These are phyloP conservation scores for Ciconia nigra DNA, from an alignment of 2,797 vertebrate species.

Conservation along the genomic window DNA sequence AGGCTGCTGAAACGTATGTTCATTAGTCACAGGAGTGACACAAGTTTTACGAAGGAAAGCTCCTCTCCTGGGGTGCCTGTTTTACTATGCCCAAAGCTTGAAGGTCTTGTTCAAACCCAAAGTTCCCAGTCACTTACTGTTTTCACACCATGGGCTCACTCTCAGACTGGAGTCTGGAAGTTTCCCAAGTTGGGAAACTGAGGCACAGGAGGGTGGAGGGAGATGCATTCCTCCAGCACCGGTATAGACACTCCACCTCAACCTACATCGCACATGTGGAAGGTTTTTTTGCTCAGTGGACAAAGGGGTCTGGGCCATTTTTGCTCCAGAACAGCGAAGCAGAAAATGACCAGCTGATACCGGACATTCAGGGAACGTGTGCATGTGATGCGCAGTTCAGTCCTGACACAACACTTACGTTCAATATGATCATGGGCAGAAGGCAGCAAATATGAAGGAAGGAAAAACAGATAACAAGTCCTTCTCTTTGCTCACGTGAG, in stretches of 20 bases:
- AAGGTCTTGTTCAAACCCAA: not conserved
- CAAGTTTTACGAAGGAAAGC: not conserved
- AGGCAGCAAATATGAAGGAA: not conserved
- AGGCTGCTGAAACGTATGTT: not conserved
- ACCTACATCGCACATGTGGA: accelerated
- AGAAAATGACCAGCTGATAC: not conserved
- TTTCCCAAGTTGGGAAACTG: not conserved
- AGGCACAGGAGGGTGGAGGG: not conserved
- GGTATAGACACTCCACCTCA: not conserved
- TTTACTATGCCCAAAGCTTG: no score
- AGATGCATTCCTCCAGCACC: not conserved
- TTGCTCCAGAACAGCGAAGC: not conserved
- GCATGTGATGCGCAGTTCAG: not conserved
- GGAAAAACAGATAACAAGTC: not conserved
- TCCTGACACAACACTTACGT: no score
- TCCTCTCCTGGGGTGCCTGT: not conserved
- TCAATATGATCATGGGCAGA: not conserved
- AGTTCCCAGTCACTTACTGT: not conserved
- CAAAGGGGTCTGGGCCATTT: not conserved
- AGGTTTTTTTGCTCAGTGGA: not conserved
- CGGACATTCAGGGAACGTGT: accelerated
- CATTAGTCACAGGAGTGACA: not conserved
- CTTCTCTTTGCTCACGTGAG: not conserved
- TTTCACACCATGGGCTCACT: accelerated
- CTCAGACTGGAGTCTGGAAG: not conserved